Percentiles rank a stretch among this genome's conserved stretches.
phyloP scores from a whole-genome alignment of 2,113 vertebrate genomes.

The Anguilla rostrata region DNA sequence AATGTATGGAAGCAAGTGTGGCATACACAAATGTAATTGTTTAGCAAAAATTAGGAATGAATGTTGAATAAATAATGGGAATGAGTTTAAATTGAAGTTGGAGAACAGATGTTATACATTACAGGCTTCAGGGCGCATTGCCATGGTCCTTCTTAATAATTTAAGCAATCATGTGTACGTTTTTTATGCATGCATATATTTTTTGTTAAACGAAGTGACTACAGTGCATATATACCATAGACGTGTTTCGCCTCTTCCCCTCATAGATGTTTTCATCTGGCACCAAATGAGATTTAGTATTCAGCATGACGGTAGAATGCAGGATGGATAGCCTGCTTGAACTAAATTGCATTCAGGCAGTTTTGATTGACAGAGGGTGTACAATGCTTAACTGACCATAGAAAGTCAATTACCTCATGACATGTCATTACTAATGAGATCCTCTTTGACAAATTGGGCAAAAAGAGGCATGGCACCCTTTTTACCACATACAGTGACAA shows the following conservation, averaged over 20 bases:
- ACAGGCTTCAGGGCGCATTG: neutral
- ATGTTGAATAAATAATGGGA: no score
- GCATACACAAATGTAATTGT: no score
- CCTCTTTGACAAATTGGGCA: neutral
- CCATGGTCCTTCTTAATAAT: no score
- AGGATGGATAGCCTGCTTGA: neutral
- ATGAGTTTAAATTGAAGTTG: no score
- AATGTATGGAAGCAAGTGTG: no score
- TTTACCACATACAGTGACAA: neutral
- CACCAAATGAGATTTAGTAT: neutral
- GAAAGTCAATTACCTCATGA: slow-evolving; percentile 1
- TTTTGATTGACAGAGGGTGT: neutral
- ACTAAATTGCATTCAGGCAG: neutral
- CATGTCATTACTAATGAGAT: neutral
- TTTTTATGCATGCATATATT: neutral
- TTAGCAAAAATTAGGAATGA: no score
- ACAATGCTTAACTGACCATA: slow-evolving; percentile 2
- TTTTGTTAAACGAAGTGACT: neutral
- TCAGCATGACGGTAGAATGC: neutral
- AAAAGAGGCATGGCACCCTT: neutral
- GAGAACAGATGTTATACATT: no score
- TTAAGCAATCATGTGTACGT: no score
- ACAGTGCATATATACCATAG: no score
- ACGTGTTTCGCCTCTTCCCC: neutral
- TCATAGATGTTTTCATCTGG: neutral